Percentiles rank a stretch among this genome's conserved stretches.
phyloP scores from a whole-genome alignment of 2,888 invertebrate species.

The Caenorhabditis sp. region DNA sequence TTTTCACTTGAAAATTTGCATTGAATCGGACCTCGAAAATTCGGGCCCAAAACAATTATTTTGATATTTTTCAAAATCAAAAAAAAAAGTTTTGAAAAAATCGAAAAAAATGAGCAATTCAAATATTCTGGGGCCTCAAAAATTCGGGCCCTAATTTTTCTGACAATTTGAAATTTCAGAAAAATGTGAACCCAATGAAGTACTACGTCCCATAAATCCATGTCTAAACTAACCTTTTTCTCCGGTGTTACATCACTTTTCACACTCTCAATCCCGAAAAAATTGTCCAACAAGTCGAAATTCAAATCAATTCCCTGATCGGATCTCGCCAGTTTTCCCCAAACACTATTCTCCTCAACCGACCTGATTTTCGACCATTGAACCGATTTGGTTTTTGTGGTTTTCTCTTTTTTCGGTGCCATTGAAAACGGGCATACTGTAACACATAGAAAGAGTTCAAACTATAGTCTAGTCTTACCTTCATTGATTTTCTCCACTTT shows the following conservation, averaged over 20 bases:
- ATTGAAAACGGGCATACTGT: conserved; percentile 38
- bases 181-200: no score
- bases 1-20: no score
- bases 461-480: background rate
- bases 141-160: no score
- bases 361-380: conserved; percentile 42
- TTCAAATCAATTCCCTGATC: conserved; percentile 15
- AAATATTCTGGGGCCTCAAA: no score
- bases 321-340: conserved; percentile 24
- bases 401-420: conserved; percentile 41
- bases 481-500: background rate
- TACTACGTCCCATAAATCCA: no score
- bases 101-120: no score
- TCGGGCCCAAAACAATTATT: no score
- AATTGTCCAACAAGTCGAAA: conserved; percentile 35
- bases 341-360: conserved; percentile 26
- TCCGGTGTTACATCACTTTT: background rate
- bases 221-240: background rate
- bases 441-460: no score
- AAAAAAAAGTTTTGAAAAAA: no score
- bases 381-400: conserved; percentile 42
- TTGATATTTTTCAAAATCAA: no score
- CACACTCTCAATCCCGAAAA: conserved; percentile 25
- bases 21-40: no score
- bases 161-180: no score